phyloP scores from a whole-genome alignment of 2,113 vertebrate species.

The Archilochus colubris region DNA sequence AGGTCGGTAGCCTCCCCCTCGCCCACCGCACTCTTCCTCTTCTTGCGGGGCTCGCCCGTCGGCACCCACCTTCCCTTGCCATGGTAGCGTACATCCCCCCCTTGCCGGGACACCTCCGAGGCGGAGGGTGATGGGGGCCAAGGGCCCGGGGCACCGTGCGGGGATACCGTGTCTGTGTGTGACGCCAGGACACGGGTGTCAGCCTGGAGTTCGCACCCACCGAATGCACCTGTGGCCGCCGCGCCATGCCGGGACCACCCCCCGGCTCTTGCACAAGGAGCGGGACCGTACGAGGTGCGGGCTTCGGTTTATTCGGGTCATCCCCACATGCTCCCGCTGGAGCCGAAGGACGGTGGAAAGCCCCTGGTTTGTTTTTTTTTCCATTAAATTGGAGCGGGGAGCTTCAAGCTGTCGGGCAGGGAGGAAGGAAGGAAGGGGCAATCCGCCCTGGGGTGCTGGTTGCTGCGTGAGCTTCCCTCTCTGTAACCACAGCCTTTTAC shows the following conservation, averaged over 20 bases:
- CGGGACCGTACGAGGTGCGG: rapidly evolving
- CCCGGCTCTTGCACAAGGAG: background rate
- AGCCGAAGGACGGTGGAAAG: background rate
- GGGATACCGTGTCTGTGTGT: background rate
- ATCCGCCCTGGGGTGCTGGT: background rate
- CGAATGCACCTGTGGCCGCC: background rate
- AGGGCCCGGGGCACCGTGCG: background rate
- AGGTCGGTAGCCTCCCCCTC: conserved; percentile 24
- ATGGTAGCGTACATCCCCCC: background rate
- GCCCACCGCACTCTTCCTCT: background rate
- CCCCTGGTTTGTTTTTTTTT: too few relatives aligned
- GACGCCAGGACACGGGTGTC: background rate
- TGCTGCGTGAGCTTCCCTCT: rapidly evolving
- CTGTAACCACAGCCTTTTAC: rapidly evolving
- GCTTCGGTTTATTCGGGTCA: too few relatives aligned
- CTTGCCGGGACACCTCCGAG: background rate
- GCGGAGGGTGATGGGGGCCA: background rate
- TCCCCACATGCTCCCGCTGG: background rate
- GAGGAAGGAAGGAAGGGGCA: background rate
- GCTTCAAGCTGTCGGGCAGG: background rate
- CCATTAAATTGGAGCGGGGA: background rate
- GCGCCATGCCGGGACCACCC: too few relatives aligned
- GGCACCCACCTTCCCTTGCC: background rate
- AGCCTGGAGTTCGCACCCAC: rapidly evolving
- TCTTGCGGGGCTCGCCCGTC: too few relatives aligned